Evolutionary conservation across 2,888 invertebrate species (phyloP), one percentile per base, ranked within the genome.

Genomic region (Xanthia icteritia): DNA sequence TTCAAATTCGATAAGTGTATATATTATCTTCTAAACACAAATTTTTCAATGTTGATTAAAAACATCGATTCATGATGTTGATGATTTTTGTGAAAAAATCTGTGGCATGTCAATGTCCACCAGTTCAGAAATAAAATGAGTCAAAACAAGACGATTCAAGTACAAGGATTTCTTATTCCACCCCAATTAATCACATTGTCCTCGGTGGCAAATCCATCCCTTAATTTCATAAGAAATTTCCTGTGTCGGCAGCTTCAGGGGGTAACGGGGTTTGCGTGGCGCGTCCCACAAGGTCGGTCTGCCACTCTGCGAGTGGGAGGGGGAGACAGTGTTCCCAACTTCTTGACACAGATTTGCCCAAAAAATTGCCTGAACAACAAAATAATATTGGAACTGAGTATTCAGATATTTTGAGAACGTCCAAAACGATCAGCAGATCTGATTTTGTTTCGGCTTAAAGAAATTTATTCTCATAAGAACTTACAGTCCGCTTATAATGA

Each of bases 251-350:
- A 70, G 69, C 75, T 84, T 80, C 79, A 87, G 82, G 87, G 89
- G 87, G 86, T 88, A 89, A 90, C 85, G 77, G 81, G 87, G 88
- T 89, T 90, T 90, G 85, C 88, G 89, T 87, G 84, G 85, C 90
- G 89, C 84, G 84, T 77, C 73, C 70, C 83, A 88, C 92, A 92
- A 93, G 91, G 91, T 91, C 91, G 90, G 79, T 85, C 77, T 77
- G 79, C 66, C 70, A 70, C 78, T 81, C 64, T 85, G 73, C 77
- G 76, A 84, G 75, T 76, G 81, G 81, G 74, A 86, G 77, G 88
- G 86, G 86, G 83, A 76, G 76, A 74, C 79, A 82, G 88, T 89
- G 89, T 90, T 88, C 76, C 86, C 88, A 67, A 76, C 77, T 83
- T 79, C 36, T 77, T 76, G 73, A 77, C 73, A 78, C 64, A 82